Percentiles rank a stretch among this genome's conserved stretches.
Conservation (phyloP, 2,888 invertebrate species). For the Anoplius nigerrimus region DNA sequence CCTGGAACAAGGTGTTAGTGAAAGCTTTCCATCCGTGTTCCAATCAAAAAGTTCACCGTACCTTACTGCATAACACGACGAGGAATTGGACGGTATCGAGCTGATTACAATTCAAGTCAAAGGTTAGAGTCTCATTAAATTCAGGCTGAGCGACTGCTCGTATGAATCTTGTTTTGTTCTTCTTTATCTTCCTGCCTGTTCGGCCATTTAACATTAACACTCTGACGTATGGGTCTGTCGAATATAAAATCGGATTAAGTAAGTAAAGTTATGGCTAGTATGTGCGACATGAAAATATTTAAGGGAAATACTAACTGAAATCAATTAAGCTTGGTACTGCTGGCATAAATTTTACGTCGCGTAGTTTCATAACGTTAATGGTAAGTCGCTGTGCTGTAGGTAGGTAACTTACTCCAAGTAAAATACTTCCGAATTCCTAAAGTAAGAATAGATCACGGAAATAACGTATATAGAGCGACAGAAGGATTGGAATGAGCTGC, state of each 20-base stretch:
- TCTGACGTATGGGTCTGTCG: constrained; percentile 73
- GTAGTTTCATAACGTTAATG: constrained; percentile 74
- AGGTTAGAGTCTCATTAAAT: constrained; percentile 75
- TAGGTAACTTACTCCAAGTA: constrained; percentile 75
- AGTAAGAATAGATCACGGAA: constrained; percentile 32
- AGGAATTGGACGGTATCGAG: constrained; percentile 73
- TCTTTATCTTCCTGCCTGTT: constrained; percentile 72
- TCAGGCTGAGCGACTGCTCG: constrained; percentile 66
- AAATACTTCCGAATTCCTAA: constrained; percentile 75
- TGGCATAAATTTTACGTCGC: constrained; percentile 70
- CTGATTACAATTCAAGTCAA: constrained; percentile 71
- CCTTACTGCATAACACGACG: constrained; percentile 70
- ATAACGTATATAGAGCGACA: not conserved
- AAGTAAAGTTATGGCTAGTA: not conserved
- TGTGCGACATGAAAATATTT: not conserved
- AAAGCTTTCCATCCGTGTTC: not conserved
- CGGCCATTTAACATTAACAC: constrained; percentile 73
- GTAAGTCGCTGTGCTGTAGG: constrained; percentile 76
- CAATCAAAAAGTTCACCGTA: constrained; percentile 30
- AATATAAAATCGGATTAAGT: constrained; percentile 4
- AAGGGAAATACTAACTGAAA: constrained; percentile 72
- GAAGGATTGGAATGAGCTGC: not conserved
- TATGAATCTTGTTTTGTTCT: constrained; percentile 71
- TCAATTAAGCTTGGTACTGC: constrained; percentile 62
- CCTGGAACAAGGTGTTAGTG: constrained; percentile 23